Percentiles rank a stretch among this genome's conserved stretches.
Evolutionary conservation across 2,888 invertebrate genomes (phyloP).

Genomic region (Panorpa germanica): DNA sequence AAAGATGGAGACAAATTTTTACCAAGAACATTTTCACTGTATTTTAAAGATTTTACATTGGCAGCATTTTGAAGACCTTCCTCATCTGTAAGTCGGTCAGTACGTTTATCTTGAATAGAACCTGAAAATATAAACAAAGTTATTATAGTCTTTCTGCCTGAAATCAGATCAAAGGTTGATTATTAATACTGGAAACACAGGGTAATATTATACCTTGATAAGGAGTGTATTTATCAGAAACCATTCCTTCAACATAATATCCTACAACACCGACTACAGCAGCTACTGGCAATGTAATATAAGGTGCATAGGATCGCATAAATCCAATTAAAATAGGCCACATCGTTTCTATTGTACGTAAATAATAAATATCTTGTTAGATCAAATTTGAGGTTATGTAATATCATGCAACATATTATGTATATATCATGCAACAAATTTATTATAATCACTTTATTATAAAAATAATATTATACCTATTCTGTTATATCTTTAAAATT

Average conservation of each 20-base stretch:
- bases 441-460: too few relatives aligned
- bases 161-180: neutral
- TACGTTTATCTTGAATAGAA: constrained; percentile 44
- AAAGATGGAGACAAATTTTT: constrained; percentile 37
- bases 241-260: constrained; percentile 50
- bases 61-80: constrained; percentile 29
- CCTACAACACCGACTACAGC: constrained; percentile 58
- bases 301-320: constrained; percentile 46
- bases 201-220: constrained; percentile 26
- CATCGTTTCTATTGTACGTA: too few relatives aligned
- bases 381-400: too few relatives aligned
- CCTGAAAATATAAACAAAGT: constrained; percentile 24
- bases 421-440: too few relatives aligned
- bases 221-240: constrained; percentile 49
- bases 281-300: constrained; percentile 55
- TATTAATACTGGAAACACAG: neutral
- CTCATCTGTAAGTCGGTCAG: constrained; percentile 38
- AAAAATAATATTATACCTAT: too few relatives aligned
- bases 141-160: too few relatives aligned
- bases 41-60: constrained; percentile 40
- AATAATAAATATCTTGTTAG: too few relatives aligned
- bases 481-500: too few relatives aligned
- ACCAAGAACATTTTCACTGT: constrained; percentile 39
- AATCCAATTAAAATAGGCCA: constrained; percentile 44
- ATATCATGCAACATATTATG: too few relatives aligned